Evolutionary conservation across 2,113 vertebrate species (phyloP).

Genomic region (Notarius lentiginosus): DNA sequence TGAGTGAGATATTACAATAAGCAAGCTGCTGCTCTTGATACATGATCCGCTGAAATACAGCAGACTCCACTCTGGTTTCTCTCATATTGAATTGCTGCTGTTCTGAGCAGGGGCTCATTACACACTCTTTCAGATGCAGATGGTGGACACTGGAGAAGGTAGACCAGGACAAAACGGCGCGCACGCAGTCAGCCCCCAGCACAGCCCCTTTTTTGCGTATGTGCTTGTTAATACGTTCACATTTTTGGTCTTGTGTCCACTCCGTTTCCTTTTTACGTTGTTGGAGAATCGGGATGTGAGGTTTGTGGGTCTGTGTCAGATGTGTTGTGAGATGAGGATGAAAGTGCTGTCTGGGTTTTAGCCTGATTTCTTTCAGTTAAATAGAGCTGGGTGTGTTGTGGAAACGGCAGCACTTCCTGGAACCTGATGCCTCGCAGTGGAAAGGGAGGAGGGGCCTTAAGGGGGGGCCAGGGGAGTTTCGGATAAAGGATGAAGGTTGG

Average conservation of each 20-base stretch:
- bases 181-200: not conserved
- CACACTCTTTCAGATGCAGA: slow-evolving; percentile 27
- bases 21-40: slow-evolving; percentile 59
- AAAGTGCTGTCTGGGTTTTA: slow-evolving; percentile 48
- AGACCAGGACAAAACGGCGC: not conserved
- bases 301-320: slow-evolving; percentile 54
- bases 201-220: not conserved
- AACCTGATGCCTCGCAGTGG: slow-evolving; percentile 55
- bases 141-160: slow-evolving; percentile 41
- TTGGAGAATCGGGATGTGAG: slow-evolving; percentile 50
- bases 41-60: slow-evolving; percentile 68
- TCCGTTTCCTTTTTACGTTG: slow-evolving; percentile 1
- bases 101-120: slow-evolving; percentile 46
- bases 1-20: slow-evolving; percentile 71
- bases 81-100: slow-evolving; percentile 58
- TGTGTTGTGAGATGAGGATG: slow-evolving; percentile 54
- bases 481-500: slow-evolving; percentile 61
- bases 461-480: slow-evolving; percentile 16
- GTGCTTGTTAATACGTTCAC: not conserved
- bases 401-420: slow-evolving; percentile 59
- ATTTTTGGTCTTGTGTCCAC: not conserved
- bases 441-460: not conserved
- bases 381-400: slow-evolving; percentile 52
- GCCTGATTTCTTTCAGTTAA: slow-evolving; percentile 58
- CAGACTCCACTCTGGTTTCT: slow-evolving; percentile 53